Conservation (phyloP, 1,140 invertebrate species). For the Portunus trituberculatus region DNA sequence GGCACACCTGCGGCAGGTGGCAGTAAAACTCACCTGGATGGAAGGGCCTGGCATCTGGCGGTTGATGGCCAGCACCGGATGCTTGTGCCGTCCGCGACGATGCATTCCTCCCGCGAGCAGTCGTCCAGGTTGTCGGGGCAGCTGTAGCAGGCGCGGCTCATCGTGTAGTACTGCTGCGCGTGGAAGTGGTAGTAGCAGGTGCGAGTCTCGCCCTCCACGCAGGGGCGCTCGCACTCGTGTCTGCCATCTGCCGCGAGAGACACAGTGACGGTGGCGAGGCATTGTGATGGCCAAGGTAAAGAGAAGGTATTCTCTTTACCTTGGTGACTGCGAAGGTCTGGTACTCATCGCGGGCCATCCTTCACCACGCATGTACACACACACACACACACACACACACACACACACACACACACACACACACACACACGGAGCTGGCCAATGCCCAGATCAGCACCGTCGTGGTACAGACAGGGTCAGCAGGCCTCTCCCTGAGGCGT, state of each 20-base stretch:
- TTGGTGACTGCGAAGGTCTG: too few species aligned
- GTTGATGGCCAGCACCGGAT: constrained; percentile 89
- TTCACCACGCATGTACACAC: too few species aligned
- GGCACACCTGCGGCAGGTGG: too few species aligned
- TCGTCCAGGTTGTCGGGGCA: constrained; percentile 89
- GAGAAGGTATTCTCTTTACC: too few species aligned
- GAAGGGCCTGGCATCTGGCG: constrained; percentile 91
- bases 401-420: too few species aligned
- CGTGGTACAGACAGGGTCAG: too few species aligned
- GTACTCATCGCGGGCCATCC: too few species aligned
- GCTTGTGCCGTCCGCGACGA: constrained; percentile 89
- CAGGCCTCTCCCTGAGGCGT: too few species aligned
- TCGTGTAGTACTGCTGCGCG: constrained; percentile 42
- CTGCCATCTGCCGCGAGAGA: neutral
- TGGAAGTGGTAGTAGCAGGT: constrained; percentile 55
- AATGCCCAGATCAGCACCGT: too few species aligned
- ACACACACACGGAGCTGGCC: too few species aligned
- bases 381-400: too few species aligned
- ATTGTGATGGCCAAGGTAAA: neutral
- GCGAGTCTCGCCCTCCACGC: constrained; percentile 28
- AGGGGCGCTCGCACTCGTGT: constrained; percentile 52
- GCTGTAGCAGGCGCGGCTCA: constrained; percentile 86
- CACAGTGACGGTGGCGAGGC: neutral
- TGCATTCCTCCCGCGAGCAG: constrained; percentile 89
- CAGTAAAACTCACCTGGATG: constrained; percentile 85